phyloP scores from a whole-genome alignment of 1,140 invertebrate species.

The Hycleus phaleratus region DNA sequence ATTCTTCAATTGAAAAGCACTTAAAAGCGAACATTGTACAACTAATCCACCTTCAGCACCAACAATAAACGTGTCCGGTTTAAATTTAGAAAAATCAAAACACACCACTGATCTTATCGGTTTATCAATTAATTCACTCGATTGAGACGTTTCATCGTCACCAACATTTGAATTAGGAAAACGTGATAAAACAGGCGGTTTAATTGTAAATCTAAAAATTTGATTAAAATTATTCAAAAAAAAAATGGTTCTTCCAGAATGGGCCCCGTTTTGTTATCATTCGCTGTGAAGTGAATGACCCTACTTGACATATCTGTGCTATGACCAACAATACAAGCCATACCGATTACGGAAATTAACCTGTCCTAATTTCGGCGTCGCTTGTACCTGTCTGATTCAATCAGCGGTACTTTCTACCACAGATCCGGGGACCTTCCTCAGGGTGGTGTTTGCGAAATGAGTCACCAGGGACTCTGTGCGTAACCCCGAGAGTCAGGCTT shows the following conservation, averaged over 20 bases:
- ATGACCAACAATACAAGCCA: conserved; percentile 15
- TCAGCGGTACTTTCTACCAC: conserved; percentile 19
- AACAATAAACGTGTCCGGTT: conserved; percentile 35
- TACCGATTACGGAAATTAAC: not conserved
- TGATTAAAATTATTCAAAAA: not conserved
- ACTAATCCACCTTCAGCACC: conserved; percentile 36
- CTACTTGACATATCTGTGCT: conserved; percentile 9
- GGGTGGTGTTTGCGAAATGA: conserved; percentile 5
- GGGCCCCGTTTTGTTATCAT: conserved; percentile 18
- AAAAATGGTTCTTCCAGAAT: conserved; percentile 15
- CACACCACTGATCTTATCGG: conserved; percentile 28
- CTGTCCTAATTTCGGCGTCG: not conserved
- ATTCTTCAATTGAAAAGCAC: conserved; percentile 28
- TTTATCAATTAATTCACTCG: conserved; percentile 19
- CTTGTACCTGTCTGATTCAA: conserved; percentile 8
- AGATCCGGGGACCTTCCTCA: conserved; percentile 20
- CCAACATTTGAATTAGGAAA: conserved; percentile 30
- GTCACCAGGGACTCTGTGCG: conserved; percentile 7
- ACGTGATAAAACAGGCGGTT: conserved; percentile 18
- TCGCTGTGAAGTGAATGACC: not conserved
- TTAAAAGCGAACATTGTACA: conserved; percentile 34
- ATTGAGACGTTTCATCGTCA: conserved; percentile 20
- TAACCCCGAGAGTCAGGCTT: conserved; percentile 10
- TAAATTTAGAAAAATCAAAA: conserved; percentile 37
- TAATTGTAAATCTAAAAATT: conserved; percentile 32